These are phyloP conservation scores for Lepidocyrtinus sp. DNA, from an alignment of 2,888 invertebrate species.

Conservation along the genomic window DNA sequence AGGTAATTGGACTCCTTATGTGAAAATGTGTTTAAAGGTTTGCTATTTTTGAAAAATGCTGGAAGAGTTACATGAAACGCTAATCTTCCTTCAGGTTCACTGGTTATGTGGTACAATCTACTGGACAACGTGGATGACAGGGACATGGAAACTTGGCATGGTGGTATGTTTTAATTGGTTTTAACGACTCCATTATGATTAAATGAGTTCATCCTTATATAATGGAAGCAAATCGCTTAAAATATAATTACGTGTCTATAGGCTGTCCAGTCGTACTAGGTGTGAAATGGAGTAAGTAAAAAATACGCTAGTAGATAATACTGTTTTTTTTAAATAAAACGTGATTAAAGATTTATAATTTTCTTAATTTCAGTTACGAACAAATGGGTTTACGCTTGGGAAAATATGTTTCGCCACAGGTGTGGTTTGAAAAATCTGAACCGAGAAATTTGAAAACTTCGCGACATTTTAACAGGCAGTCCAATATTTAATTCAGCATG, in stretches of 20 bases:
- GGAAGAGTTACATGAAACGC: too few species aligned
- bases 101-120: constrained; percentile 62
- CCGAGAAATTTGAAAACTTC: too few species aligned
- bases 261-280: constrained; percentile 61
- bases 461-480: too few species aligned
- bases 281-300: constrained; percentile 53
- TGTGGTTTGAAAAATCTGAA: constrained; percentile 27
- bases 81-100: constrained; percentile 59
- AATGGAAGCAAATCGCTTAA: too few species aligned
- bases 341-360: background rate
- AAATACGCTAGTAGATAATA: background rate
- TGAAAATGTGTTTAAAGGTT: constrained; percentile 25
- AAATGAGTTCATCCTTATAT: too few species aligned
- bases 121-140: constrained; percentile 43
- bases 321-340: background rate
- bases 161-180: too few species aligned
- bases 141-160: constrained; percentile 58
- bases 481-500: too few species aligned
- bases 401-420: constrained; percentile 26
- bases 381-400: constrained; percentile 53
- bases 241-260: too few species aligned
- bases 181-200: too few species aligned
- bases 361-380: constrained; percentile 48
- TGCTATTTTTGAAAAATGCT: constrained; percentile 48
- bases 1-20: too few species aligned